phyloP scores from a whole-genome alignment of 2,113 vertebrate species.

The Rhinopomastus cyanomelas region DNA sequence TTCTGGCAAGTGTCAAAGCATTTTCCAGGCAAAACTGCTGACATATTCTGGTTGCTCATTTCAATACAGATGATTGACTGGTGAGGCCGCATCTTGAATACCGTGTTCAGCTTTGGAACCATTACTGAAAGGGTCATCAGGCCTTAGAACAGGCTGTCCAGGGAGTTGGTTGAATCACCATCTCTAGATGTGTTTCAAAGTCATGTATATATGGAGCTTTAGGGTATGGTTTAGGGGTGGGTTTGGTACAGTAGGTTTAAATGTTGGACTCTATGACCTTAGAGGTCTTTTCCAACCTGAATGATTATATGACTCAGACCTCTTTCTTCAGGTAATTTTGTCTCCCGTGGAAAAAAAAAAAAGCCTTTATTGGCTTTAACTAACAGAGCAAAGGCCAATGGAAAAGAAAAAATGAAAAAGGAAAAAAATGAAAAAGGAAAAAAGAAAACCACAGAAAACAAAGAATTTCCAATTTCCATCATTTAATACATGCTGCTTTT shows the following conservation, averaged over 20 bases:
- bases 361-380: slow-evolving; percentile 29
- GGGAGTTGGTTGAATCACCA: no score
- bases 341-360: not conserved
- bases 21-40: not conserved
- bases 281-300: no score
- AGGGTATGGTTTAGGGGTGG: no score
- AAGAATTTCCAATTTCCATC: not conserved
- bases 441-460: not conserved
- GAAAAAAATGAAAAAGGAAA: not conserved
- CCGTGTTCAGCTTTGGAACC: no score
- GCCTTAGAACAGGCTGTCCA: no score
- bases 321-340: not conserved
- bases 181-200: no score
- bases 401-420: not conserved
- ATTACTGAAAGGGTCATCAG: no score
- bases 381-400: not conserved
- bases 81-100: no score
- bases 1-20: not conserved
- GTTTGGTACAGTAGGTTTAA: no score
- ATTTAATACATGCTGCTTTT: not conserved
- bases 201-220: no score
- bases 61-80: not conserved
- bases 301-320: not conserved
- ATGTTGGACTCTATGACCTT: no score
- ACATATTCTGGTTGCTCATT: not conserved